Evolutionary conservation across 2,797 vertebrate genomes (phyloP).

Genomic region (Premnoplex brunnescens): DNA sequence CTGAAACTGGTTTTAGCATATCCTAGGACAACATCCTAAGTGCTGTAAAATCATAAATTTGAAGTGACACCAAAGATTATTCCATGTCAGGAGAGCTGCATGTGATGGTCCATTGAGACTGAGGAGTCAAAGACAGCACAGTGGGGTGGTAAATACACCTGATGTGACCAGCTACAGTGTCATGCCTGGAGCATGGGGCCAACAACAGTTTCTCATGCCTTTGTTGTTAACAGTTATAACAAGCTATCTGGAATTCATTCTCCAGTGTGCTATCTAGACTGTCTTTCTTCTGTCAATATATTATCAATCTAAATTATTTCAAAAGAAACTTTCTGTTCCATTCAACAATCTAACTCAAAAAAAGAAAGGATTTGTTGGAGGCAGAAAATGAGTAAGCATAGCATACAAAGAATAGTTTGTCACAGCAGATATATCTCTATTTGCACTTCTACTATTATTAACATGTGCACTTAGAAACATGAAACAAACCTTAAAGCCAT

Average conservation of each 20-base stretch:
- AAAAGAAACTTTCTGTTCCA: not conserved
- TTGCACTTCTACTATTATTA: slow-evolving; percentile 64
- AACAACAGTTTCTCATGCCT: not conserved
- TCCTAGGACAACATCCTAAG: not conserved
- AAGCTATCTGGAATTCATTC: not conserved
- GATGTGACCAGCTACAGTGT: rapidly evolving
- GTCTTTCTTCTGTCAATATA: not conserved
- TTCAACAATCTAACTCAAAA: not conserved
- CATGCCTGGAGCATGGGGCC: not conserved
- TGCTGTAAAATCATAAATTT: not conserved
- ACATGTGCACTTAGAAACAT: slow-evolving; percentile 43
- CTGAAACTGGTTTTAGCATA: not conserved
- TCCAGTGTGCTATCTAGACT: not conserved
- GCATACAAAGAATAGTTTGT: slow-evolving; percentile 5
- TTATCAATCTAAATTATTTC: not conserved
- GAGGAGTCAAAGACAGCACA: not conserved
- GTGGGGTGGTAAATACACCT: not conserved
- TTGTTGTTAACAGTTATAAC: not conserved
- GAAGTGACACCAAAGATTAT: not conserved
- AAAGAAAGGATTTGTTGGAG: slow-evolving; percentile 9
- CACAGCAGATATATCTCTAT: slow-evolving; percentile 41
- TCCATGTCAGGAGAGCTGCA: not conserved
- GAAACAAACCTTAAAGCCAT: slow-evolving; percentile 72
- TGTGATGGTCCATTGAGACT: not conserved
- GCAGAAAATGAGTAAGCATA: not conserved